phyloP scores from a whole-genome alignment of 2,888 invertebrate genomes.

The Hecatera dysodea region DNA sequence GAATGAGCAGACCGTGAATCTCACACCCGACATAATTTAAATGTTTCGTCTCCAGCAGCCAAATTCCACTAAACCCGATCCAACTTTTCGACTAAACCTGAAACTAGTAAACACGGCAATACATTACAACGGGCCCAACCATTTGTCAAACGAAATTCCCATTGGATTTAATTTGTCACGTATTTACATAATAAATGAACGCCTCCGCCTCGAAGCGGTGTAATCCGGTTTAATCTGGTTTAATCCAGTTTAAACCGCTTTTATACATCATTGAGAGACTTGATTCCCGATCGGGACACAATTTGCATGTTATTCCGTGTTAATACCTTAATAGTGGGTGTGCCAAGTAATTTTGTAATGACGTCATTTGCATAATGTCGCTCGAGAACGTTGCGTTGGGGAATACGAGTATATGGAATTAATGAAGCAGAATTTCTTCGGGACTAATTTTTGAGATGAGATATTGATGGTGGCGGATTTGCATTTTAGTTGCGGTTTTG shows the following conservation, averaged over 20 bases:
- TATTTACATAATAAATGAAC: slow-evolving; percentile 91
- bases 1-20: background rate
- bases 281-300: slow-evolving; percentile 88
- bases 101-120: slow-evolving; percentile 75
- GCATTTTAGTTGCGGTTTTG: slow-evolving; percentile 11
- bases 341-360: slow-evolving; percentile 78
- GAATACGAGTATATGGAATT: slow-evolving; percentile 44
- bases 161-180: slow-evolving; percentile 90
- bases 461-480: slow-evolving; percentile 20
- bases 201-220: slow-evolving; percentile 84
- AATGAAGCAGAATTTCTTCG: slow-evolving; percentile 41
- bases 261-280: slow-evolving; percentile 90
- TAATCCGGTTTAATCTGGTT: slow-evolving; percentile 83
- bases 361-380: slow-evolving; percentile 73
- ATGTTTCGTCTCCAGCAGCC: slow-evolving; percentile 12
- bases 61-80: slow-evolving; percentile 42
- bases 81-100: slow-evolving; percentile 60
- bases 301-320: slow-evolving; percentile 87
- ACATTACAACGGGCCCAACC: slow-evolving; percentile 79
- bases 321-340: slow-evolving; percentile 85
- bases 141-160: slow-evolving; percentile 89
- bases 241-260: slow-evolving; percentile 85
- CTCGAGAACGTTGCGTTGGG: slow-evolving; percentile 34
- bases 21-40: slow-evolving; percentile 31
- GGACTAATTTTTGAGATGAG: slow-evolving; percentile 38